A percentile compares a stretch with the other conserved stretches of the same genome.
Evolutionary conservation across 2,113 vertebrate genomes (phyloP).

Genomic region (Fukomys damarensis): DNA sequence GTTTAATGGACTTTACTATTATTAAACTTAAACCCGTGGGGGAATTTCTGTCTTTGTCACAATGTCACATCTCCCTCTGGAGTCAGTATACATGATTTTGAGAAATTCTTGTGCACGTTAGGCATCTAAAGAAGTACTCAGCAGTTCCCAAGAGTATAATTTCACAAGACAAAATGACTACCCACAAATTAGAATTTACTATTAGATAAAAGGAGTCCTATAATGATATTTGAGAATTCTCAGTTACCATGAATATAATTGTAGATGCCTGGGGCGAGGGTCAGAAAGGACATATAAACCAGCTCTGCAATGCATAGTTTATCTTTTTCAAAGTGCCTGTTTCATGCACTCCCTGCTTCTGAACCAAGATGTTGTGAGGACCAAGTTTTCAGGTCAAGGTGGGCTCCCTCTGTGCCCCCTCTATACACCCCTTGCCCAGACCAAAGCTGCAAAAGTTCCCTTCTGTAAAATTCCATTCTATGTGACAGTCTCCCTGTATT

Average conservation of each 20-base stretch:
- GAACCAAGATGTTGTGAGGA: background rate
- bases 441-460: no score
- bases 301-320: background rate
- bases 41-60: constrained; percentile 5
- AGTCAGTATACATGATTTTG: constrained; percentile 31
- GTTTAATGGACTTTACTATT: background rate
- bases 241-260: constrained; percentile 58
- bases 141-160: constrained; percentile 54
- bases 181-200: constrained; percentile 61
- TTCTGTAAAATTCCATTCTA: no score
- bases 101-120: constrained; percentile 43
- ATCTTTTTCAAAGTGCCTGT: background rate
- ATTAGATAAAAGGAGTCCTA: constrained; percentile 69
- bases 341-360: background rate
- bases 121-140: constrained; percentile 35
- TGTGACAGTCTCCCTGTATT: no score
- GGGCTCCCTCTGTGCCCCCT: no score
- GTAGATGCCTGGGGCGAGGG: background rate
- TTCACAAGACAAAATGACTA: constrained; percentile 55
- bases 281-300: background rate
- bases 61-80: background rate
- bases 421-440: no score
- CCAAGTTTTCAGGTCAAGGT: no score
- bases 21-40: background rate
- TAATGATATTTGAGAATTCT: constrained; percentile 56